phyloP scores from a whole-genome alignment of 2,888 invertebrate genomes.

The Chromoteleia sp. region DNA sequence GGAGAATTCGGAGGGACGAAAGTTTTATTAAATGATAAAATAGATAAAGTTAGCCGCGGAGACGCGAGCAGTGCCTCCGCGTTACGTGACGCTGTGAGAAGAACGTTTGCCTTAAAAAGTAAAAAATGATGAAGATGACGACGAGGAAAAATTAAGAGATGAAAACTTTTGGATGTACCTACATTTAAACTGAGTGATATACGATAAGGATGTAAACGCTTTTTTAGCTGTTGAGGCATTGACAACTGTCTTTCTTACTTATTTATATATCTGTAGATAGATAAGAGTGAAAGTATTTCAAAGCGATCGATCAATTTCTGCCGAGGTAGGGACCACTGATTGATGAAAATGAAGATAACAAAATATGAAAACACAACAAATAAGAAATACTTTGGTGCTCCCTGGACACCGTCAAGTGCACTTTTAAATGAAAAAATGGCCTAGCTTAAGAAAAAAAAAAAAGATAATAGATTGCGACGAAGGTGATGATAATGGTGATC shows the following conservation, averaged over 20 bases:
- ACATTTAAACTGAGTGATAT: conserved; percentile 81
- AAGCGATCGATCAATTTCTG: conserved; percentile 81
- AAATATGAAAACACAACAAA: conserved; percentile 48
- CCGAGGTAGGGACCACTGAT: conserved; percentile 81
- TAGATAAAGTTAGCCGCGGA: conserved; percentile 43
- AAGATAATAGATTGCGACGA: conserved; percentile 72
- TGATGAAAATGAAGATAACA: conserved; percentile 19
- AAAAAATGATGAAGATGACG: conserved; percentile 5
- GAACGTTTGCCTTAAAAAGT: conserved; percentile 79
- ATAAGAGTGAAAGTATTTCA: conserved; percentile 75
- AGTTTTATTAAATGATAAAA: conserved; percentile 43
- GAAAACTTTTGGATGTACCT: conserved; percentile 74
- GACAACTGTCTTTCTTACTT: conserved; percentile 72
- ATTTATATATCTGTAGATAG: conserved; percentile 71
- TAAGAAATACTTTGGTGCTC: conserved; percentile 81
- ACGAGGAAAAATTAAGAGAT: conserved; percentile 7
- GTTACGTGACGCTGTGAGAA: conserved; percentile 72
- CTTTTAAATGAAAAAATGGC: conserved; percentile 83
- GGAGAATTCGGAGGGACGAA: conserved; percentile 17
- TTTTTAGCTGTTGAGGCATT: conserved; percentile 71
- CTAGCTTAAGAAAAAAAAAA: conserved; percentile 78
- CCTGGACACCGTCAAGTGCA: conserved; percentile 84
- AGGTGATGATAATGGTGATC: conserved; percentile 73
- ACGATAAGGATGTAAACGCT: conserved; percentile 76
- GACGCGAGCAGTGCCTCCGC: conserved; percentile 31